Percentiles rank a stretch among this genome's conserved stretches.
Conservation (phyloP, 2,888 invertebrate genomes). For the Morpho helenor region DNA sequence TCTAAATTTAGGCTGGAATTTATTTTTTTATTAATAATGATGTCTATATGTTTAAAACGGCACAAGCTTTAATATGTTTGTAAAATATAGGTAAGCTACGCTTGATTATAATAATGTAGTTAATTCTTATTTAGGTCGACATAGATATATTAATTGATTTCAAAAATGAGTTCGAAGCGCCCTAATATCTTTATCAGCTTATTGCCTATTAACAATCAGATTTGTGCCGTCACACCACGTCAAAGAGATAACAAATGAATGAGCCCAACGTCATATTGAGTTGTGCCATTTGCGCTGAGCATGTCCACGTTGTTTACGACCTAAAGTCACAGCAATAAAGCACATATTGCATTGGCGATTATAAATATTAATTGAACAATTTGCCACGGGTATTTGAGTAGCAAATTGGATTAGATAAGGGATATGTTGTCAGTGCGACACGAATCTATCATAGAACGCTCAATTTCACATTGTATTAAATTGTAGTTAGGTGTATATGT, state of each 20-base stretch:
- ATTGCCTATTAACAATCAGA: constrained; percentile 31
- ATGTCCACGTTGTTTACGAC: neutral
- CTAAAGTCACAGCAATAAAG: neutral
- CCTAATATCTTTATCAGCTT: constrained; percentile 26
- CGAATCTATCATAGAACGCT: constrained; percentile 12
- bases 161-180: neutral
- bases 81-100: no score
- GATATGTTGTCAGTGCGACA: constrained; percentile 15
- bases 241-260: constrained; percentile 30
- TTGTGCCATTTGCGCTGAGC: constrained; percentile 1
- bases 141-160: neutral
- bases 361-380: neutral
- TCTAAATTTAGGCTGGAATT: no score
- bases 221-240: constrained; percentile 30
- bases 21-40: no score
- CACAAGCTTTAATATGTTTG: no score
- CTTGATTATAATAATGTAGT: no score
- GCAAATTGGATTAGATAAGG: constrained; percentile 25
- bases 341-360: neutral
- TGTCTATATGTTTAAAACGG: no score
- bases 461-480: no score
- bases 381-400: constrained; percentile 5
- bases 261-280: constrained; percentile 21
- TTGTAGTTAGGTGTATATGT: no score
- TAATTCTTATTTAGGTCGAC: no score